Percentiles rank a stretch among this genome's conserved stretches.
Evolutionary conservation across 2,113 vertebrate species (phyloP).

Genomic region (Leuciscus idus): DNA sequence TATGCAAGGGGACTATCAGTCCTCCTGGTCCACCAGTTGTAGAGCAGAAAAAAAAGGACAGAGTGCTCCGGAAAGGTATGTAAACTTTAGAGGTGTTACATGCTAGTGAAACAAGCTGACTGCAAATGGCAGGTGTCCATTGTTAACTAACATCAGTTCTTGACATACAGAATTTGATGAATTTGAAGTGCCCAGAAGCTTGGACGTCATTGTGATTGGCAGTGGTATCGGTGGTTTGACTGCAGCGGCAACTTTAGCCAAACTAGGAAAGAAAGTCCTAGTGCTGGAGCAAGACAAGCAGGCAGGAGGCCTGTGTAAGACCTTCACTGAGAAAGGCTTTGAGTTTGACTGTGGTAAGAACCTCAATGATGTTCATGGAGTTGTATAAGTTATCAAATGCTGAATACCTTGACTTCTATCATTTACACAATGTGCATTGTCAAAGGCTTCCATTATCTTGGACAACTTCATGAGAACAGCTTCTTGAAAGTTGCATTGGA

Average conservation of each 20-base stretch:
- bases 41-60: not conserved
- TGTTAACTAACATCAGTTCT: not conserved
- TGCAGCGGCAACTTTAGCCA: not conserved
- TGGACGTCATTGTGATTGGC: constrained; percentile 22
- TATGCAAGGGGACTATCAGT: not conserved
- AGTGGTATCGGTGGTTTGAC: constrained; percentile 13
- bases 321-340: constrained; percentile 30
- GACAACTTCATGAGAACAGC: constrained; percentile 17
- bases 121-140: not conserved
- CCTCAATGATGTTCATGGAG: too few species aligned
- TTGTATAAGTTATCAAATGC: not conserved
- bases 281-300: constrained; percentile 17
- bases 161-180: not conserved
- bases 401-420: not conserved
- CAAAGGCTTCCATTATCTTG: constrained; percentile 4
- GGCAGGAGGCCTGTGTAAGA: constrained; percentile 30
- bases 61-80: not conserved
- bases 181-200: not conserved
- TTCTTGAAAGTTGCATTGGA: constrained; percentile 14
- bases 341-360: constrained; percentile 28
- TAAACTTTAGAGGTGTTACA: not conserved
- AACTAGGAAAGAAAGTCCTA: constrained; percentile 30
- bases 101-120: not conserved
- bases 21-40: not conserved
- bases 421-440: not conserved